Conservation (phyloP, 2,113 vertebrate genomes). For the Malurus cyaneus region DNA sequence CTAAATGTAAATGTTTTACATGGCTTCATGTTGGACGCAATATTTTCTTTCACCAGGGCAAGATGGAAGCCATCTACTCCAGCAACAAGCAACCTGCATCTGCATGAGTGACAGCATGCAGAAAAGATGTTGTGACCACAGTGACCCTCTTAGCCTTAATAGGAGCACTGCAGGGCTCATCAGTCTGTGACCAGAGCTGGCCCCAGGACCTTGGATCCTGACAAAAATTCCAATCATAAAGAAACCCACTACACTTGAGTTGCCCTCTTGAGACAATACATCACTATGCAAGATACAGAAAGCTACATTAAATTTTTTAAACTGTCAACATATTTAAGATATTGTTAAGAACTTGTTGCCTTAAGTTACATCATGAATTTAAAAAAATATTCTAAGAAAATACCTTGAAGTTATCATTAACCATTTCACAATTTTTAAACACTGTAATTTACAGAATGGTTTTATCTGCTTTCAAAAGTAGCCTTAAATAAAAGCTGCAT, state of each 20-base stretch:
- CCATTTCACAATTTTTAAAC: neutral
- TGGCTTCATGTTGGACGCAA: neutral
- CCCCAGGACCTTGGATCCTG: neutral
- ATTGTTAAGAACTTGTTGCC: neutral
- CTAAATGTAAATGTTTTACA: neutral
- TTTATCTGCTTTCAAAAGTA: neutral
- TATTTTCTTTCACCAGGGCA: neutral
- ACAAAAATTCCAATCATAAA: neutral
- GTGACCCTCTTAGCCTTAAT: rapidly evolving
- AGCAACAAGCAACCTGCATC: neutral
- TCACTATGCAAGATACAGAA: neutral
- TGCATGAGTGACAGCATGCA: neutral
- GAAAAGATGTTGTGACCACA: neutral
- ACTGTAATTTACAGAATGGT: neutral
- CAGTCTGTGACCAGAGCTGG: neutral
- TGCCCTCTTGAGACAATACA: neutral
- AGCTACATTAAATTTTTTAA: neutral
- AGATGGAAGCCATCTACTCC: neutral
- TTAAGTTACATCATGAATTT: neutral
- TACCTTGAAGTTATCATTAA: neutral
- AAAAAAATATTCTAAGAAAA: neutral
- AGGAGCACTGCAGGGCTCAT: neutral
- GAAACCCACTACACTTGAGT: neutral
- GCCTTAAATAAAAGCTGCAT: neutral
- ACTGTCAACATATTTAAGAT: neutral